Evolutionary conservation across 2,113 vertebrate genomes (phyloP).

Genomic region (Talpa occidentalis): DNA sequence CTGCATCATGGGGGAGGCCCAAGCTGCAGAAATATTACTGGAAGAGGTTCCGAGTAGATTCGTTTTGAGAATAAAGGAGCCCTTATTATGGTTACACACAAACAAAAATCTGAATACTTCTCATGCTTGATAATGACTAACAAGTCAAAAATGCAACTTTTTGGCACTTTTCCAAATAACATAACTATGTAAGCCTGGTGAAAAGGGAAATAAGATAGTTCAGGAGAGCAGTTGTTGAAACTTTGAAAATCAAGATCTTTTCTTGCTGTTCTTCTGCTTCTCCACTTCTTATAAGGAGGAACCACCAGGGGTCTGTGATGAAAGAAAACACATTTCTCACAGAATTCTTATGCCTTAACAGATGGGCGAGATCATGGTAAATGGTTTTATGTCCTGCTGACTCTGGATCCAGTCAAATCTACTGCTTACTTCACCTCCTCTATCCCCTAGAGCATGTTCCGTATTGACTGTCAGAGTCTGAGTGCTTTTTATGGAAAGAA

Average conservation of each 20-base stretch:
- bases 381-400: neutral
- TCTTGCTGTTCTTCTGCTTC: neutral
- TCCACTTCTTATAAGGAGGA: neutral
- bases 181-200: no score
- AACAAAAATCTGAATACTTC: slow-evolving; percentile 36
- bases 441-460: neutral
- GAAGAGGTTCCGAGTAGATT: neutral
- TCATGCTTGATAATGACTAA: neutral
- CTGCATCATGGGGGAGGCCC: no score
- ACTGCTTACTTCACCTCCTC: neutral
- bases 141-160: neutral
- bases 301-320: neutral
- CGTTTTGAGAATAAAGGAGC: neutral
- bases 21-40: neutral
- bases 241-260: neutral
- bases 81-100: neutral
- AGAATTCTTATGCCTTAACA: neutral
- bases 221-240: neutral
- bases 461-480: neutral
- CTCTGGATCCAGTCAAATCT: neutral
- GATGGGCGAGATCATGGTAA: neutral
- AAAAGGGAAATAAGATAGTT: neutral
- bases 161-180: neutral
- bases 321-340: neutral
- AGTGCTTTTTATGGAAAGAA: neutral